A percentile compares a stretch with the other conserved stretches of the same genome.
phyloP scores from a whole-genome alignment of 2,113 vertebrate species.

The Hydrolagus affinis region DNA sequence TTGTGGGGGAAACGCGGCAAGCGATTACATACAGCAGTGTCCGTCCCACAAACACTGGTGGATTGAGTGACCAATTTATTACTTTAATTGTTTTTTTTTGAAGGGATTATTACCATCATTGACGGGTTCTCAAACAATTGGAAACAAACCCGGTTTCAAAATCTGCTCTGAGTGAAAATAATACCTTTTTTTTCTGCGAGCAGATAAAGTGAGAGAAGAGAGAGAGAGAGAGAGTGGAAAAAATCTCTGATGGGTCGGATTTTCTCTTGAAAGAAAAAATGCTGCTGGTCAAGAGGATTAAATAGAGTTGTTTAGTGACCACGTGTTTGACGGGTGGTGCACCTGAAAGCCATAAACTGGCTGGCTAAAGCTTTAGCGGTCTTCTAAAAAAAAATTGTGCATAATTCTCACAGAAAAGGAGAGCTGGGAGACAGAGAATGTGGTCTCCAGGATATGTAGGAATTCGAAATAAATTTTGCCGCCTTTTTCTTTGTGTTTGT shows the following conservation, averaged over 20 bases:
- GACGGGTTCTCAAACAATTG: no score
- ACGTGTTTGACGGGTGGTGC: background rate
- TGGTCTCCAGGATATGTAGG: slow-evolving; percentile 47
- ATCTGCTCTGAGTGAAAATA: no score
- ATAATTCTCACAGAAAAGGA: background rate
- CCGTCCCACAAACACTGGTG: no score
- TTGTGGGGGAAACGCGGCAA: no score
- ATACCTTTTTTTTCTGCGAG: no score
- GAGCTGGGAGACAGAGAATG: background rate
- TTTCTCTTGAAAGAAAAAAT: slow-evolving; percentile 21
- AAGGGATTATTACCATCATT: no score
- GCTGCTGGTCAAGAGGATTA: slow-evolving; percentile 2
- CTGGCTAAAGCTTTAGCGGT: background rate
- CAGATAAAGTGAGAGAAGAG: background rate
- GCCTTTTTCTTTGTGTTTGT: slow-evolving; percentile 36
- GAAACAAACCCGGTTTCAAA: no score
- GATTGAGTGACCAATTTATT: no score
- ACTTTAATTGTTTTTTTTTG: no score
- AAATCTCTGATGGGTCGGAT: slow-evolving; percentile 11
- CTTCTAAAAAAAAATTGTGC: background rate
- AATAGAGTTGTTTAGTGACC: background rate
- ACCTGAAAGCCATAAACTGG: background rate
- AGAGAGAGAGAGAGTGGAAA: background rate
- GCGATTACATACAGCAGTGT: no score
- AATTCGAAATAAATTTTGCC: slow-evolving; percentile 50